Conservation (phyloP, 2,113 vertebrate genomes). For the Macaca mulatta region DNA sequence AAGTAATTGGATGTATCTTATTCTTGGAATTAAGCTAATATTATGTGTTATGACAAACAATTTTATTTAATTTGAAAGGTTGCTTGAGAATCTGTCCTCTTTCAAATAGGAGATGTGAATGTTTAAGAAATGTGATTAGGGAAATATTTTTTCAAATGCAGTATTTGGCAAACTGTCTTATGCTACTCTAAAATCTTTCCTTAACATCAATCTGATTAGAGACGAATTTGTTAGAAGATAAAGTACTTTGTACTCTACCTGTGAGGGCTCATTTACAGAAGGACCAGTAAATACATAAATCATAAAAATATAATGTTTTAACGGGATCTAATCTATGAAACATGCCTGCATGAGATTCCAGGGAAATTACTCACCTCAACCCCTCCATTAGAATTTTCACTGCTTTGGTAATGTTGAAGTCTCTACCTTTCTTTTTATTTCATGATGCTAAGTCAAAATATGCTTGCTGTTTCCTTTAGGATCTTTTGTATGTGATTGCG, state of each 20-base stretch:
- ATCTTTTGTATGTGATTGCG: conserved; percentile 98
- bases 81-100: conserved; percentile 30
- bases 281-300: background rate
- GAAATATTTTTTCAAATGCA: conserved; percentile 13
- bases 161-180: background rate
- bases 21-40: conserved; percentile 32
- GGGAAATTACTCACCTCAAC: background rate
- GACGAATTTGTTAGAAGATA: conserved; percentile 8
- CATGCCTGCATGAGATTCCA: background rate
- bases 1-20: conserved; percentile 34
- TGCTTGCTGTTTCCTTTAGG: conserved; percentile 83
- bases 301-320: background rate
- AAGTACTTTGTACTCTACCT: background rate
- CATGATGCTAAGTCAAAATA: conserved; percentile 25
- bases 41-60: background rate
- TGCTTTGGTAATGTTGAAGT: background rate
- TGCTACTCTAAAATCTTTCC: background rate
- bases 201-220: background rate
- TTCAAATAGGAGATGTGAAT: conserved; percentile 30
- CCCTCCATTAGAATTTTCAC: background rate
- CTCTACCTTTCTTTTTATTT: background rate
- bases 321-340: background rate
- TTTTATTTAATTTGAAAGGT: conserved; percentile 54
- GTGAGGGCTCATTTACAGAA: conserved; percentile 16
- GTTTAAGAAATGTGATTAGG: conserved; percentile 53